These are phyloP conservation scores for Bufo gargarizans DNA, from an alignment of 2,113 vertebrate genomes.

Conservation along the genomic window DNA sequence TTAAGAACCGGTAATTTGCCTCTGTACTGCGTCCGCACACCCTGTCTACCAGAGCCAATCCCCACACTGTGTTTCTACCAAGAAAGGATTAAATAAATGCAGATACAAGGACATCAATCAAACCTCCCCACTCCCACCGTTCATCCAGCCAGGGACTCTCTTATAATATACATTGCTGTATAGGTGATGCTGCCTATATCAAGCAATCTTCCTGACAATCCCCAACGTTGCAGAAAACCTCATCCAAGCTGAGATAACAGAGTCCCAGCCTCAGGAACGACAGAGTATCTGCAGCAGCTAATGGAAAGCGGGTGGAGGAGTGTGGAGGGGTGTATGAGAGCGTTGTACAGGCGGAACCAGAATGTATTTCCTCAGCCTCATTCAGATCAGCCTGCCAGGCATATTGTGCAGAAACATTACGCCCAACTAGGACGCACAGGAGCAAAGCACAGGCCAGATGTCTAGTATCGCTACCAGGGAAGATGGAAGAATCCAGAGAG, in stretches of 20 bases:
- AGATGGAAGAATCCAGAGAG: neutral
- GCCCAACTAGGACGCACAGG: conserved; percentile 8
- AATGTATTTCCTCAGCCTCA: neutral
- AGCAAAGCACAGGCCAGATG: conserved; percentile 25
- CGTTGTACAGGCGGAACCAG: neutral
- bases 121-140: neutral
- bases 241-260: neutral
- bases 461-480: conserved; percentile 3
- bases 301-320: neutral
- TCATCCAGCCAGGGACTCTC: neutral
- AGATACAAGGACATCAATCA: conserved; percentile 1
- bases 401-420: conserved; percentile 21
- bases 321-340: neutral
- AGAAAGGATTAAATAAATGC: neutral
- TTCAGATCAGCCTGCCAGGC: conserved; percentile 12
- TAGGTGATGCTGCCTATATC: neutral
- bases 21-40: too few relatives aligned
- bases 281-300: neutral
- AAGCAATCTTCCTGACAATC: neutral
- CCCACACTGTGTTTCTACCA: neutral
- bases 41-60: too few relatives aligned
- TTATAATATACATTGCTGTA: neutral
- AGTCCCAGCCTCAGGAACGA: neutral
- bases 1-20: too few relatives aligned
- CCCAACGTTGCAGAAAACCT: neutral